These are phyloP conservation scores for Tretioscincus oriximinensis DNA, from an alignment of 2,113 vertebrate species.

Conservation along the genomic window DNA sequence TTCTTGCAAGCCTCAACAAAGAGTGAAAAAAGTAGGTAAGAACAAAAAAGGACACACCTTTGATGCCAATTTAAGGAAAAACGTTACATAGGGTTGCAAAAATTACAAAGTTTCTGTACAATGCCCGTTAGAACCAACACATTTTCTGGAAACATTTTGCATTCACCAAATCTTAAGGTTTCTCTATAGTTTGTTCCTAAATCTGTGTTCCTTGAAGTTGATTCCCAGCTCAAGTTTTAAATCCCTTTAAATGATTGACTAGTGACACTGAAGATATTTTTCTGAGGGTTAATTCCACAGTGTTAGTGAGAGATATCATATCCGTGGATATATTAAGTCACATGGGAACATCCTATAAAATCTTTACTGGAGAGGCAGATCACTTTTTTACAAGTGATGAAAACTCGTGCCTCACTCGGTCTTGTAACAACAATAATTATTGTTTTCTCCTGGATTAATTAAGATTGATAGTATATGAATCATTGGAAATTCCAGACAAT, in stretches of 20 bases:
- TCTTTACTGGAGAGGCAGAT: not conserved
- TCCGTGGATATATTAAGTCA: not conserved
- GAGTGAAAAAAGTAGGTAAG: too few relatives aligned
- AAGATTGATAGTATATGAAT: not conserved
- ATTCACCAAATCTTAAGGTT: not conserved
- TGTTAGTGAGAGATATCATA: not conserved
- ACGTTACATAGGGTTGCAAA: not conserved
- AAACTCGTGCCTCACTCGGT: not conserved
- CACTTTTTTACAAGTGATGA: not conserved
- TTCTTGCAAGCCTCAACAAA: not conserved
- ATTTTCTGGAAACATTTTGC: not conserved
- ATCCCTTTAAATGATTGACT: not conserved
- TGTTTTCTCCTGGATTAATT: not conserved
- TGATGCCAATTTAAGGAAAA: not conserved
- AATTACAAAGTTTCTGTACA: not conserved
- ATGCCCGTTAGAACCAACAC: too few relatives aligned
- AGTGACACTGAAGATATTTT: not conserved
- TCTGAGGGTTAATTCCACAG: not conserved
- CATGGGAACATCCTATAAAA: not conserved
- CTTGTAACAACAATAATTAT: too few relatives aligned
- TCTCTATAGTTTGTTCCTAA: not conserved
- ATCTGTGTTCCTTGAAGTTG: not conserved
- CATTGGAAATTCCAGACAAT: not conserved
- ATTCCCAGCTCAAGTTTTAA: not conserved
- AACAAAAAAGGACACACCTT: not conserved